Base-by-base conservation (phyloP, 2,113 vertebrate species). In the Lepus americanus region DNA sequence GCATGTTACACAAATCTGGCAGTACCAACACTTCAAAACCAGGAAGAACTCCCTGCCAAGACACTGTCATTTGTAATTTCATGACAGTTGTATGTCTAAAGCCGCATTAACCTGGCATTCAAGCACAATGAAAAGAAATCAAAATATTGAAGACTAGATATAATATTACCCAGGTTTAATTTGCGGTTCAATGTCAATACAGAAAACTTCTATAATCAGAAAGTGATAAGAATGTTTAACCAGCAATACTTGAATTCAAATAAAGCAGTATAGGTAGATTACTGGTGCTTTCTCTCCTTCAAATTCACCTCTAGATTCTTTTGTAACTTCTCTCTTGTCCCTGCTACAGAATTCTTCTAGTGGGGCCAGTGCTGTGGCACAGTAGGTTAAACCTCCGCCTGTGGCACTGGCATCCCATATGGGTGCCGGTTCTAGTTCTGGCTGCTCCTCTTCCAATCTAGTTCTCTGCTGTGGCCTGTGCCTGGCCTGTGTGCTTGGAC, bases 31-130 rank as follows among this genome's bases (percentile, higher is more conserved):
- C 49, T 76, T 59, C 83, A 87, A 89, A 92, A 86, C 51, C 89
- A 92, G 88, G 29, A 81, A 88, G 69, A 78, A 70, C 55, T 82
- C 89, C 69, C 76, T 95, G 85, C 93, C 85, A 88, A 95, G 63
- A 84, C 2, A 3, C 3, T 53, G 55, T 88, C 74, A 69, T 92
- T 83, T 91, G 86, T 66, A 33, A 94, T 63, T 85, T 74, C 76
- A 39, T 92, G 53, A 94, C 31, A 82, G 33, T 89, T 89, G 14
- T 94, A 78, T 72, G 44, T 93, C 64, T 90, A 55, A 95, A 89
- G 44, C 51, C 76, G 89, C 33, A 70, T 12, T 51, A 44, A 73
- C 1, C 4, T 90, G 59, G 83, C 33, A 72, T 86, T 85, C 20
- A 19, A 82, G 39, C 20, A 63, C 74, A 86, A 11, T 86, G 89